Percentiles rank a stretch among this genome's conserved stretches.
These are phyloP conservation scores for Hydriomena furcata DNA, from an alignment of 2,888 invertebrate species.

Conservation along the genomic window DNA sequence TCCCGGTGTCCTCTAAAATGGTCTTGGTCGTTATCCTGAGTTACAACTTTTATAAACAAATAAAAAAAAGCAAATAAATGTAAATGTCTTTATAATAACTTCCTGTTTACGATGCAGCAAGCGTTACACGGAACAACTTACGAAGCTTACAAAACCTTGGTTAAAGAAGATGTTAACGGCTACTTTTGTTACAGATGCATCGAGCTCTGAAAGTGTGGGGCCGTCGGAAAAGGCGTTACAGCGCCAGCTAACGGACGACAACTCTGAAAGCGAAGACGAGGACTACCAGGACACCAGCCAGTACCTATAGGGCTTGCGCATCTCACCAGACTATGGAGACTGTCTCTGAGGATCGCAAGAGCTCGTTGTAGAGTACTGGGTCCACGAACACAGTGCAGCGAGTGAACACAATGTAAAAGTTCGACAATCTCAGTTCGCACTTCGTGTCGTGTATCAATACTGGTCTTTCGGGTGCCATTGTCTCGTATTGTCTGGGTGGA, in stretches of 20 bases:
- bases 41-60: no score
- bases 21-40: no score
- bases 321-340: not conserved
- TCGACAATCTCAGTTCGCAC: conserved; percentile 2
- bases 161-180: conserved; percentile 2
- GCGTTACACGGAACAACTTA: no score
- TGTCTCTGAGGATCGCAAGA: no score
- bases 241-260: conserved; percentile 79
- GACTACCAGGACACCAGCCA: conserved; percentile 78
- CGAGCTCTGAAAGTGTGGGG: conserved; percentile 69
- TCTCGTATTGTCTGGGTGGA: conserved; percentile 6
- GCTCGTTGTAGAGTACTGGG: no score
- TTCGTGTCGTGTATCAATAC: not conserved
- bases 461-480: conserved; percentile 2
- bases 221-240: conserved; percentile 65
- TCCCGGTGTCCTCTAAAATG: no score
- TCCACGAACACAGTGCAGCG: conserved; percentile 1
- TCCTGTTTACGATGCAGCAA: no score
- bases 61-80: no score
- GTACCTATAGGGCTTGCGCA: conserved; percentile 57
- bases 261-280: conserved; percentile 74
- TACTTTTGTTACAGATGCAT: conserved; percentile 64
- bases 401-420: not conserved
- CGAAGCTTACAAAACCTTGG: no score
- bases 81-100: no score